Conservation (phyloP, 2,113 vertebrate genomes). For the Bungarus multicinctus region DNA sequence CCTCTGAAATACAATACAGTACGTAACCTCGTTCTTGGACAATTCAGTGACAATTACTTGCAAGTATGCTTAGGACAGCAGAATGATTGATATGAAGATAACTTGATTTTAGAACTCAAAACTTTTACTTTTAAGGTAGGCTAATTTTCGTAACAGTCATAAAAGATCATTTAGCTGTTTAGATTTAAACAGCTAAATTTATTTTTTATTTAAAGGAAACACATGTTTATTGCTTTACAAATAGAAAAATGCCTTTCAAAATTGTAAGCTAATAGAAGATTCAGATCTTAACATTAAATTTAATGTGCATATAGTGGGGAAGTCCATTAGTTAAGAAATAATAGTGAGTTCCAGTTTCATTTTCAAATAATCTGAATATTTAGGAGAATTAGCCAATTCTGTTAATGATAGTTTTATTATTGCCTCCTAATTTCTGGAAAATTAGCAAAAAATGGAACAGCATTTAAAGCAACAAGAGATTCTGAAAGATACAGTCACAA, state of each 20-base stretch:
- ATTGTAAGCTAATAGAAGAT: neutral
- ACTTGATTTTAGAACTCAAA: neutral
- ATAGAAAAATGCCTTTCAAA: neutral
- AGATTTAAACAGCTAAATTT: neutral
- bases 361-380: neutral
- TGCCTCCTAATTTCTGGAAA: neutral
- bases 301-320: neutral
- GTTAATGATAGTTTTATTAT: neutral
- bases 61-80: neutral
- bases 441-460: neutral
- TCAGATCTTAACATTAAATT: neutral
- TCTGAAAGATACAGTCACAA: neutral
- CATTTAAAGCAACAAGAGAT: neutral
- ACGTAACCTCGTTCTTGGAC: neutral
- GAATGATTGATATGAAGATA: neutral
- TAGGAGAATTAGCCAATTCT: neutral
- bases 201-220: neutral
- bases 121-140: neutral
- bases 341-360: neutral
- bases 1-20: neutral
- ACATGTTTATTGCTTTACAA: neutral
- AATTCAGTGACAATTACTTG: neutral
- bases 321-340: neutral
- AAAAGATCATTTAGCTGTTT: neutral
- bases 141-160: neutral